Evolutionary conservation across 2,888 invertebrate genomes (phyloP), one percentile per base, ranked within the genome.

Genomic region (Athalia rosae): DNA sequence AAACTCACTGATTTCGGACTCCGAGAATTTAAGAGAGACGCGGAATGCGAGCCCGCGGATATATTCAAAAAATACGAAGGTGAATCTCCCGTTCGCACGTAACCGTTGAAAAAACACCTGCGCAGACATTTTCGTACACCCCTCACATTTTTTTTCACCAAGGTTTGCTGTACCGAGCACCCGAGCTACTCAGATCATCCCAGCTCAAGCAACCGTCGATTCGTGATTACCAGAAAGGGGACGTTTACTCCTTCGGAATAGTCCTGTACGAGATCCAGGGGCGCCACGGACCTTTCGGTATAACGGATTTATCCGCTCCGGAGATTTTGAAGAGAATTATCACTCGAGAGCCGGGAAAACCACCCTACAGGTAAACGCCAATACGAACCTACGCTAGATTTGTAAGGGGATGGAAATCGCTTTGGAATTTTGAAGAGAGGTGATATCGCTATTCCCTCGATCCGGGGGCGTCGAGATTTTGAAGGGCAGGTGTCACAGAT

Each of bases 1-100:
- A 97, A 99, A 89, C 92, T 98, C 48, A 93, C 97, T 0, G 98
- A 98, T 91, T 98, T 97, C 87, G 98, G 98, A 0, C 92, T 98
- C 64, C 94, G 95, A 82, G 96, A 97, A 87, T 97, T 98, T 88
- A 94, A 97, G 85, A 93, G 93, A 81, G 95, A 94, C 11, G 94
- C 95, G 81, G 92, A 95, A 82, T 93, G 90, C 80, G 95, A 95
- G 81, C 91, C 93, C 0, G 90, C 88, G 43, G 92, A 92, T 79
- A 89, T 94, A 77, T 91, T 93, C 85, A 92, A 93, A 83, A 94
- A 94, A 90, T 94, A 94, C 86, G 93, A 94, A 90, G 94, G 95
- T 96, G 91, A 91, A 92, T 90, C 59, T 47, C 45, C n/a, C 6
- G n/a, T 48, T 62, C 58, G 48, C 13, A n/a, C 58, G 48, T 13